Evolutionary conservation across 92 coral and sea anemone species (phyloP).

Genomic region (Phenganax subtilis): DNA sequence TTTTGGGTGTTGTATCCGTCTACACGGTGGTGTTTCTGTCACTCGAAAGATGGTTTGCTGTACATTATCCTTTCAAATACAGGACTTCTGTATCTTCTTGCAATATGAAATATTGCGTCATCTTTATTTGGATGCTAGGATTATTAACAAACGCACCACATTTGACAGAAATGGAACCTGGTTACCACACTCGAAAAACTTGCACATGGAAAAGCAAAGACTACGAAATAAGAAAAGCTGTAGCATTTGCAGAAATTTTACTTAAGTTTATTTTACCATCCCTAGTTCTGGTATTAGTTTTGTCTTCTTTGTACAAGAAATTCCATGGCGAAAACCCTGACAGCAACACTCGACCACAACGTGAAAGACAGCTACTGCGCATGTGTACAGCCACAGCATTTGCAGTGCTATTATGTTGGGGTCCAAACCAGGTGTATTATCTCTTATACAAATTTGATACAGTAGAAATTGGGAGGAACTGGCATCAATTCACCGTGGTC

Average conservation of each 20-base stretch:
- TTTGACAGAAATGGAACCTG: slow-evolving; percentile 56
- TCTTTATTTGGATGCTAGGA: slow-evolving; percentile 55
- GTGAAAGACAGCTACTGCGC: slow-evolving; percentile 66
- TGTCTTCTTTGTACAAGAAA: slow-evolving; percentile 53
- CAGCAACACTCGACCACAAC: slow-evolving; percentile 58
- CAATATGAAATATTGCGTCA: slow-evolving; percentile 56
- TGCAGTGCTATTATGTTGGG: slow-evolving; percentile 60
- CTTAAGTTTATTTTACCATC: slow-evolving; percentile 64
- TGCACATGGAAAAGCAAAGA: slow-evolving; percentile 68
- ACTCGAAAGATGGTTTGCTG: slow-evolving; percentile 83
- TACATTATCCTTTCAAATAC: slow-evolving; percentile 69
- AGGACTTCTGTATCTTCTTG: slow-evolving; percentile 55
- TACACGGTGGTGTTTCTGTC: slow-evolving; percentile 79
- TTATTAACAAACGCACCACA: slow-evolving; percentile 63
- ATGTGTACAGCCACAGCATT: slow-evolving; percentile 66
- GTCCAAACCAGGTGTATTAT: slow-evolving; percentile 73
- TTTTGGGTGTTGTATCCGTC: slow-evolving; percentile 83
- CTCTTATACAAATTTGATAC: slow-evolving; percentile 70
- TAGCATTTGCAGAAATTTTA: slow-evolving; percentile 58
- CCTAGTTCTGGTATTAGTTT: slow-evolving; percentile 47
- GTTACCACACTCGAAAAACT: slow-evolving; percentile 29
- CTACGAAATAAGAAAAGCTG: slow-evolving; percentile 49
- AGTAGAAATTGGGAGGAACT: slow-evolving; percentile 52
- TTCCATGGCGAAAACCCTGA: slow-evolving; percentile 55
- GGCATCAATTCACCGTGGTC: slow-evolving; percentile 63